Evolutionary conservation across 1,140 invertebrate genomes (phyloP), one percentile per base, ranked within the genome.

Genomic region (Diorhabda carinulata): DNA sequence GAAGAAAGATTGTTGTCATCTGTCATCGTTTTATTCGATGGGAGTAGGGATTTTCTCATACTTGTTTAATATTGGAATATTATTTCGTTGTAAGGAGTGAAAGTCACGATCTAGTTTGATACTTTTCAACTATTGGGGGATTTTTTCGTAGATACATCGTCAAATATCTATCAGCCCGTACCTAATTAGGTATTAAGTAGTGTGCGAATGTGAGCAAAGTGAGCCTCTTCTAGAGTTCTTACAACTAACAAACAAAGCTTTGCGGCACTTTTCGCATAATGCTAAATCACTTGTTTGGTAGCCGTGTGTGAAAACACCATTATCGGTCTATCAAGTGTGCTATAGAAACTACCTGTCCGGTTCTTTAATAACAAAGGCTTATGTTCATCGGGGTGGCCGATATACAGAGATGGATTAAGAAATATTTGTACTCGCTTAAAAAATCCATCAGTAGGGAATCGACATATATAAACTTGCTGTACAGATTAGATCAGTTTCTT

Each of bases 351-450:
- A 47, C 10, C 42, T 40, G 61, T 66, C 64, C 62, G 63, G 41
- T 57, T 52, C 61, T 61, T 63, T 70, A 52, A 67, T 67, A 58
- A 67, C 65, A 10, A 63, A 57, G 65, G 69, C 59, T 70, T 70
- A 70, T 45, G 4, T 52, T 52, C 47, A 66, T 63, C 69, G 60
- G 69, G 69, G 69, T 70, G 69, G 69, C 47, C 69, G 62, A 9
- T 63, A 61, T 67, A 10, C 9, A 41, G 42, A 60, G 25, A 3
- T 6, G 5, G 25, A 8, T 60, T 41, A 56, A 56, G 6, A 60
- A 41, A 25, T 25, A 25, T 25, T 25, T 25, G 25, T 25, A 25
- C 25, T 25, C 25, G 25, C 25, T 25, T 25, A 1, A 25, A 25
- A 25, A 1, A 25, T 25, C 25, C 25, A 25, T 25, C 25, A 25